Evolutionary conservation across 2,797 vertebrate species (phyloP).

Genomic region (Uromys caudimaculatus): DNA sequence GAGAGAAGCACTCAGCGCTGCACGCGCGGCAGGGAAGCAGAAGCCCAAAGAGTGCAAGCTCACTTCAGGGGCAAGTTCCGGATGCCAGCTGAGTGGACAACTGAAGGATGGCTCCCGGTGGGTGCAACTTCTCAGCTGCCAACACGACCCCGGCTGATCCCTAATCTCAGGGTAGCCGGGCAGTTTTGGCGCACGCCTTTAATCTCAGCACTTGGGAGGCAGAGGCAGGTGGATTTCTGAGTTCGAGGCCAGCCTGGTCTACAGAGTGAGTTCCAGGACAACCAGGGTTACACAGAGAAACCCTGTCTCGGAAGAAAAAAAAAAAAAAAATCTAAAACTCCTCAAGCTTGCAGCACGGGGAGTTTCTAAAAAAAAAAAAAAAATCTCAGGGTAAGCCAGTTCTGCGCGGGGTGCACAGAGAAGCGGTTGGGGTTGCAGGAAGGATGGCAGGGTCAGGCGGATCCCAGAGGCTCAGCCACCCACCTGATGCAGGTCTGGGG

Average conservation of each 20-base stretch:
- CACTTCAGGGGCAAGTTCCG: not conserved
- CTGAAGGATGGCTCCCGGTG: not conserved
- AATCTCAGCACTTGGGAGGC: too few species aligned
- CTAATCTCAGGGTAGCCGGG: not conserved
- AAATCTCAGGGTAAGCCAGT: not conserved
- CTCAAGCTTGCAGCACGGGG: too few species aligned
- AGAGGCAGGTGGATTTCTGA: too few species aligned
- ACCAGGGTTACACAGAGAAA: too few species aligned
- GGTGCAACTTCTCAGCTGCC: not conserved
- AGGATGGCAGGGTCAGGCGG: not conserved
- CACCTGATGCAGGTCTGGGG: conserved; percentile 70
- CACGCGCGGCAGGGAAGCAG: not conserved
- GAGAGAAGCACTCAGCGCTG: not conserved
- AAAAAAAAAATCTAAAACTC: too few species aligned
- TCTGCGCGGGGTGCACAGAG: not conserved
- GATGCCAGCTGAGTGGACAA: not conserved
- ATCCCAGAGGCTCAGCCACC: conserved; percentile 49
- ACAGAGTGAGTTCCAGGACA: too few species aligned
- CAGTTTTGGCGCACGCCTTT: too few species aligned
- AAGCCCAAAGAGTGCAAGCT: not conserved
- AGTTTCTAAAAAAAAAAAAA: too few species aligned
- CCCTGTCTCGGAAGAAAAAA: too few species aligned
- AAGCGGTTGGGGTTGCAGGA: not conserved
- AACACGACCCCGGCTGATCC: not conserved
- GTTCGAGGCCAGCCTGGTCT: too few species aligned